These are phyloP conservation scores for Sigmodon hispidus DNA, from an alignment of 2,113 vertebrate genomes.

Conservation along the genomic window DNA sequence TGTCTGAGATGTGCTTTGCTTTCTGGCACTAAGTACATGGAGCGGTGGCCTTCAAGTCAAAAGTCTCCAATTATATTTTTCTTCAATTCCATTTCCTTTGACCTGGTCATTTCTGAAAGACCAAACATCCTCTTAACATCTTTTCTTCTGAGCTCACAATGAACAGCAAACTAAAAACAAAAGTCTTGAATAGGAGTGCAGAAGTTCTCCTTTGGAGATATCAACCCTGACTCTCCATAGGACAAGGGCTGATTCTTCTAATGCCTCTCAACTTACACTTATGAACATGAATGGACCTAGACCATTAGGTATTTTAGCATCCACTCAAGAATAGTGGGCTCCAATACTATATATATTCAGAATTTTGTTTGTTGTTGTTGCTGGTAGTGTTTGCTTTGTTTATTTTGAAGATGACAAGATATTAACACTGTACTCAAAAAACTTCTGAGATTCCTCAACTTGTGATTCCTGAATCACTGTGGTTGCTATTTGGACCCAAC, in stretches of 20 bases:
- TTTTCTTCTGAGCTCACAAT: neutral
- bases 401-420: neutral
- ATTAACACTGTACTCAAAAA: neutral
- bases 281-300: rapidly evolving
- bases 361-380: neutral
- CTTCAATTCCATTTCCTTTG: neutral
- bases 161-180: neutral
- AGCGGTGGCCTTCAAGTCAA: neutral
- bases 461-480: neutral
- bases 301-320: rapidly evolving
- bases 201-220: neutral
- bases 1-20: neutral
- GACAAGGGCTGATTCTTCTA: neutral
- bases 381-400: neutral
- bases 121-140: neutral
- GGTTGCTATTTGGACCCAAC: neutral
- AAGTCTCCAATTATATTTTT: neutral
- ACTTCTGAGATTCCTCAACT: neutral
- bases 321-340: neutral
- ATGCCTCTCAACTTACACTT: rapidly evolving
- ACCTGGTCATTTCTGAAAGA: neutral
- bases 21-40: neutral
- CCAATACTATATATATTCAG: neutral
- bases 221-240: neutral
- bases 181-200: neutral